Conservation (phyloP, 2,888 invertebrate species). For the Cosmia pyralina region DNA sequence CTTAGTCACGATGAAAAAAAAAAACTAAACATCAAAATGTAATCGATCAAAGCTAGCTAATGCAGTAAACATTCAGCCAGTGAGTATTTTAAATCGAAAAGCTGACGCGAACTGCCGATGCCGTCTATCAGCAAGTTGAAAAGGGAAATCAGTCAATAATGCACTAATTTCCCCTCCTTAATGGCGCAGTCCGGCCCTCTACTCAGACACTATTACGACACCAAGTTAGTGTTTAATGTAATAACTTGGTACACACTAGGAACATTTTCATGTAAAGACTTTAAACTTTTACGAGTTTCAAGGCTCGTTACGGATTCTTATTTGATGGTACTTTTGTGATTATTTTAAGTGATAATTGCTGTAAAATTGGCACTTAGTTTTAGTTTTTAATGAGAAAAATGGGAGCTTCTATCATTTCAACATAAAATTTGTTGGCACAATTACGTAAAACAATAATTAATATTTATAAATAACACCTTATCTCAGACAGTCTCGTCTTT, state of each 20-base stretch:
- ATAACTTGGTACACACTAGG: conserved; percentile 69
- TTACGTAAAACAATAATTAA: conserved; percentile 14
- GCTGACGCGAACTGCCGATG: conserved; percentile 76
- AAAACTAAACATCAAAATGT: conserved; percentile 61
- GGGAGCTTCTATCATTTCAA: conserved; percentile 11
- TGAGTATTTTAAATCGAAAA: conserved; percentile 83
- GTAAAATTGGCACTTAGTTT: conserved; percentile 47
- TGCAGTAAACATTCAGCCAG: conserved; percentile 76
- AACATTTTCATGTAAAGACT: conserved; percentile 69
- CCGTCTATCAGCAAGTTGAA: conserved; percentile 86
- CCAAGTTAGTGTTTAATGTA: conserved; percentile 78
- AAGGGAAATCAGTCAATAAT: conserved; percentile 90
- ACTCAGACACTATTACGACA: conserved; percentile 83
- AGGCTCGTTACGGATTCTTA: conserved; percentile 55
- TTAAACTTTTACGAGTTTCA: conserved; percentile 62
- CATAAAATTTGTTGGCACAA: conserved; percentile 17
- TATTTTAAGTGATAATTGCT: conserved; percentile 56
- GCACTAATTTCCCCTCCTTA: conserved; percentile 90
- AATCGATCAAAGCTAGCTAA: conserved; percentile 75
- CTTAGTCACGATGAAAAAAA: conserved; percentile 61
- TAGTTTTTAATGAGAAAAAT: conserved; percentile 37
- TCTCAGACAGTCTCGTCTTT: background rate
- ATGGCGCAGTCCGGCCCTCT: conserved; percentile 80
- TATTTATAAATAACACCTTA: conserved; percentile 7
- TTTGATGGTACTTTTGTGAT: conserved; percentile 54